Percentiles rank a stretch among this genome's conserved stretches.
These are phyloP conservation scores for Antheraea pernyi DNA, from an alignment of 1,140 invertebrate genomes.

Conservation along the genomic window DNA sequence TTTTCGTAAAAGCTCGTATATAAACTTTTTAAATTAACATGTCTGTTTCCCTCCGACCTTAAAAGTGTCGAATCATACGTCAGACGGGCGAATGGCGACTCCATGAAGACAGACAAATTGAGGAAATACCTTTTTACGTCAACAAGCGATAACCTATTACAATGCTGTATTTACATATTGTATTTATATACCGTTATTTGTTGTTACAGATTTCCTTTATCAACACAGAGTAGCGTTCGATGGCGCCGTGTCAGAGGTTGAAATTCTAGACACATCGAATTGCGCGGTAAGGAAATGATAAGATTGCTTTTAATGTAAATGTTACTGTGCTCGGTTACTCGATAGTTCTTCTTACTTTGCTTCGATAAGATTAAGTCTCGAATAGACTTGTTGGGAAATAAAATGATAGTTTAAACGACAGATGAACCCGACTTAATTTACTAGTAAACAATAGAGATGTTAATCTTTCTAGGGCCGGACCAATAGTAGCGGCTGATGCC, in stretches of 20 bases:
- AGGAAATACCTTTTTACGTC: constrained; percentile 25
- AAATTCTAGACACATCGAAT: constrained; percentile 90
- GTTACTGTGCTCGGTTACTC: background rate
- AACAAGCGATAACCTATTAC: background rate
- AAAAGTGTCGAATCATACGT: constrained; percentile 34
- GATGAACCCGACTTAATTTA: constrained; percentile 51
- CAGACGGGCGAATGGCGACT: constrained; percentile 29
- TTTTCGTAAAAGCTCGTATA: background rate
- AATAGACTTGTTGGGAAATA: constrained; percentile 32
- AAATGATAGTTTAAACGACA: constrained; percentile 36
- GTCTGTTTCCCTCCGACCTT: constrained; percentile 49
- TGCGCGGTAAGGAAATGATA: constrained; percentile 84
- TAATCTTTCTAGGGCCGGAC: constrained; percentile 52
- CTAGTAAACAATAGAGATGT: constrained; percentile 69
- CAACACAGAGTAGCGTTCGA: constrained; percentile 89
- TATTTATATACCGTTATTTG: background rate
- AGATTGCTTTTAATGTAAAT: constrained; percentile 7
- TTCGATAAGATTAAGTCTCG: constrained; percentile 22
- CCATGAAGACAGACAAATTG: constrained; percentile 13
- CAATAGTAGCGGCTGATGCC: constrained; percentile 47
- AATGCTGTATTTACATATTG: background rate
- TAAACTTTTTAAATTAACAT: constrained; percentile 31
- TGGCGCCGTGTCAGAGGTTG: constrained; percentile 88
- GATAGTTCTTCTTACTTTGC: background rate
- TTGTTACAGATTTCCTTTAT: constrained; percentile 88